Evolutionary conservation across 2,797 vertebrate species (phyloP), one percentile per base, ranked within the genome.

Genomic region (Phalanger gymnotis): DNA sequence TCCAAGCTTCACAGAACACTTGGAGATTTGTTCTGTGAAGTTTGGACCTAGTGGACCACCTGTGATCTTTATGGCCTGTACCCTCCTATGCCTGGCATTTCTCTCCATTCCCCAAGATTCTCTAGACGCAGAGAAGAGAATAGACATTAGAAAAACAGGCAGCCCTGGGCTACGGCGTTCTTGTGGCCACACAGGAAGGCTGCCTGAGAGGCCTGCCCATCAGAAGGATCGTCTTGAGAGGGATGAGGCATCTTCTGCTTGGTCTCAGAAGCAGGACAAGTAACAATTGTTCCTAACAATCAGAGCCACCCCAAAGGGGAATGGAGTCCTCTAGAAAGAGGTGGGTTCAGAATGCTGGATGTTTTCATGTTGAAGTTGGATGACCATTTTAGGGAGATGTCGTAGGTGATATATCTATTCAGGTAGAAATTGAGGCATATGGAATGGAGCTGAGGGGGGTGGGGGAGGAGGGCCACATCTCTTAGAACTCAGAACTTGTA

Each of bases 1-100:
- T 56, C 25, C 55, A 56, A 56, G 27, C 55, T 27, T 56, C 55
- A 56, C 25, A 56, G 22, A 56, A 56, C 55, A 56, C 55, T 27
- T 56, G 25, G 55, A 25, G 22, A 27, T 56, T 56, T 56, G 55
- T 56, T 56, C 6, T 25, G 25, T 56, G 55, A 56, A 56, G 55
- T 56, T 27, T 56, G 22, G 55, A 56, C 55, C 55, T 56, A 56
- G 55, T 5, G 5, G 54, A 5, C 54, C 54, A 25, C 4, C 5
- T 55, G 54, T 55, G 19, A 55, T 22, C 53, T 28, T 30, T 56
- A 12, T 25, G 5, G 22, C 89, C 16, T n/a, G 58, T n/a, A 31
- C n/a, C 10, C 66, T 40, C n/a, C 19, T 47, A 47, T 25, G 7
- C n/a, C n/a, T 19, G 31, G 2, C 25, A 6, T 0, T 52, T 53